Percentiles rank a stretch among this genome's conserved stretches.
These are phyloP conservation scores for Campaea margaritaria DNA, from an alignment of 2,888 invertebrate genomes.

Conservation along the genomic window DNA sequence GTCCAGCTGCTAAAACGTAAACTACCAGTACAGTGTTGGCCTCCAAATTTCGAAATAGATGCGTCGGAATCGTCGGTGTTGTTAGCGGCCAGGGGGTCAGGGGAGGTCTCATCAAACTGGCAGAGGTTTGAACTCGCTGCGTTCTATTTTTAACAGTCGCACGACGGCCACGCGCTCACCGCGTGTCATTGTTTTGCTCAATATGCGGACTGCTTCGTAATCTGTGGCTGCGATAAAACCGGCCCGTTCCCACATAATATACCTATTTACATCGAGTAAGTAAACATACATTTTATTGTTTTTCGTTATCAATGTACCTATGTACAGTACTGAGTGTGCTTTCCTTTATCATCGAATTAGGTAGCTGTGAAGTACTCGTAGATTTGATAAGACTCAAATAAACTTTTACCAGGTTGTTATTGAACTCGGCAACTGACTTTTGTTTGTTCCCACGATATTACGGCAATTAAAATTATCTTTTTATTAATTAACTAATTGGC, in stretches of 20 bases:
- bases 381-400: conserved; percentile 33
- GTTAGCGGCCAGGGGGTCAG: conserved; percentile 12
- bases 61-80: conserved; percentile 16
- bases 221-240: conserved; percentile 33
- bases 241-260: conserved; percentile 58
- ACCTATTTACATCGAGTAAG: conserved; percentile 63
- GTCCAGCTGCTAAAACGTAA: conserved; percentile 45
- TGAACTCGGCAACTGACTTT: conserved; percentile 21
- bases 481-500: conserved; percentile 17
- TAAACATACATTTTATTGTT: conserved; percentile 55
- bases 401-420: conserved; percentile 31
- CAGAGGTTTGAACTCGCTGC: conserved; percentile 27
- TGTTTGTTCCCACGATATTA: conserved; percentile 31
- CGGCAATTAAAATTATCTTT: conserved; percentile 3
- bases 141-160: conserved; percentile 75
- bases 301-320: conserved; percentile 63
- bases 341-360: conserved; percentile 48
- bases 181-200: conserved; percentile 80
- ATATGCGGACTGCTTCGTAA: conserved; percentile 8
- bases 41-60: conserved; percentile 39
- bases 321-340: conserved; percentile 46
- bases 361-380: conserved; percentile 25
- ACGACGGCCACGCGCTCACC: conserved; percentile 70
- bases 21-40: conserved; percentile 48
- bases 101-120: conserved; percentile 24